A percentile compares a stretch with the other conserved stretches of the same genome.
Conservation (phyloP, 1,140 invertebrate species). For the Cephus cinctus region DNA sequence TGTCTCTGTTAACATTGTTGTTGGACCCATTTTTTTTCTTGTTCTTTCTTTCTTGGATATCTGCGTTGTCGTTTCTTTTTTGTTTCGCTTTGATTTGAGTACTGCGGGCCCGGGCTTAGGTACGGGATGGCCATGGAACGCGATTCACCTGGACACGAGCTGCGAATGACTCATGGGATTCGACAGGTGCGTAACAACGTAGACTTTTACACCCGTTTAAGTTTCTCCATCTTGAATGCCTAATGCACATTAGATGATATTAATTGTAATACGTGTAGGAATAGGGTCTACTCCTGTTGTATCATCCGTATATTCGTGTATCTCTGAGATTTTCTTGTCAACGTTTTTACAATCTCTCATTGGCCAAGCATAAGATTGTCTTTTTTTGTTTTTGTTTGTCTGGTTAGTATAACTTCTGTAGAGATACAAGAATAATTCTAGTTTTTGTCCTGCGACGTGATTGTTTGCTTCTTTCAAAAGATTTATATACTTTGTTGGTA, state of each 20-base stretch:
- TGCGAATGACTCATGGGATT: slow-evolving; percentile 20
- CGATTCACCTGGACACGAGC: slow-evolving; percentile 24
- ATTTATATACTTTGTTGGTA: too few relatives aligned
- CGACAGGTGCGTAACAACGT: slow-evolving; percentile 42
- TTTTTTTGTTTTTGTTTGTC: too few relatives aligned
- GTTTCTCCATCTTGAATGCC: slow-evolving; percentile 4
- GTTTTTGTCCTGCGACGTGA: neutral
- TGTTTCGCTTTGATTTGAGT: slow-evolving; percentile 40
- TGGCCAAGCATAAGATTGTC: too few relatives aligned
- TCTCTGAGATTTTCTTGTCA: too few relatives aligned
- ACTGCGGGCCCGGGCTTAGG: slow-evolving; percentile 30
- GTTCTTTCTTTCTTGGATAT: slow-evolving; percentile 37
- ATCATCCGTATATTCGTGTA: too few relatives aligned
- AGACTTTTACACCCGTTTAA: slow-evolving; percentile 18
- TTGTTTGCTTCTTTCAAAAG: neutral
- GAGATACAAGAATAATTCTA: too few relatives aligned
- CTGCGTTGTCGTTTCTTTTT: slow-evolving; percentile 38
- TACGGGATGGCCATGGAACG: slow-evolving; percentile 29
- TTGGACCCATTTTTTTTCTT: too few relatives aligned
- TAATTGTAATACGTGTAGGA: neutral
- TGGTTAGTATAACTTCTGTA: too few relatives aligned
- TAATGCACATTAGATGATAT: neutral
- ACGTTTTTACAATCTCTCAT: too few relatives aligned
- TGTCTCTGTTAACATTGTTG: slow-evolving; percentile 37
- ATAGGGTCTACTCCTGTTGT: neutral